Percentiles rank a stretch among this genome's conserved stretches.
These are phyloP conservation scores for Anthopleura xanthogrammica DNA, from an alignment of 92 coral and sea anemone species.

Conservation along the genomic window DNA sequence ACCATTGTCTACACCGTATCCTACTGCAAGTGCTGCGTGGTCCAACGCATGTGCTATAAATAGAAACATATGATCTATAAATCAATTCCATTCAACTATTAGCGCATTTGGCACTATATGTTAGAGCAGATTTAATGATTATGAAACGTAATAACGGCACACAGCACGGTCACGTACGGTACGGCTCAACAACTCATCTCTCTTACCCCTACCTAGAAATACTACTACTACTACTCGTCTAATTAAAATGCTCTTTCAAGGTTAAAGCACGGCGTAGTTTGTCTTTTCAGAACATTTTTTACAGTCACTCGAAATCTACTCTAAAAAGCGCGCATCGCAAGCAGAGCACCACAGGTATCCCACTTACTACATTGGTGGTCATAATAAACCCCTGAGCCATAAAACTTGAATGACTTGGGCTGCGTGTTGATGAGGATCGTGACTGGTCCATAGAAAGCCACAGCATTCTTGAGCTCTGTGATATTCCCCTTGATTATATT, in stretches of 20 bases:
- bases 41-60: slow-evolving; percentile 80
- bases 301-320: too few relatives aligned
- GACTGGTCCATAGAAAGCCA: slow-evolving; percentile 91
- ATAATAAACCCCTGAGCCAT: slow-evolving; percentile 92
- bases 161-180: too few relatives aligned
- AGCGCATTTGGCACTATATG: background rate
- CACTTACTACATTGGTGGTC: slow-evolving; percentile 86
- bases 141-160: too few relatives aligned
- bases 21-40: slow-evolving; percentile 95
- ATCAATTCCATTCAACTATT: background rate
- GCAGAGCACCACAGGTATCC: background rate
- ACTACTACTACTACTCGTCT: too few relatives aligned
- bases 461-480: slow-evolving; percentile 74
- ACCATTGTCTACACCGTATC: slow-evolving; percentile 86
- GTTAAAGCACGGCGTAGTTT: too few relatives aligned
- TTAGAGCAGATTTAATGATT: too few relatives aligned
- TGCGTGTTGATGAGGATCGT: slow-evolving; percentile 92
- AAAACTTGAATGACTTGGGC: slow-evolving; percentile 93
- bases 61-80: background rate
- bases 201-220: too few relatives aligned
- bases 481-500: slow-evolving; percentile 59
- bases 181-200: too few relatives aligned
- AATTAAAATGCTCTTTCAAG: too few relatives aligned
- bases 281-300: too few relatives aligned
- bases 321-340: too few relatives aligned